phyloP scores from a whole-genome alignment of 2,888 invertebrate genomes.

The Dryocosmus kuriphilus region DNA sequence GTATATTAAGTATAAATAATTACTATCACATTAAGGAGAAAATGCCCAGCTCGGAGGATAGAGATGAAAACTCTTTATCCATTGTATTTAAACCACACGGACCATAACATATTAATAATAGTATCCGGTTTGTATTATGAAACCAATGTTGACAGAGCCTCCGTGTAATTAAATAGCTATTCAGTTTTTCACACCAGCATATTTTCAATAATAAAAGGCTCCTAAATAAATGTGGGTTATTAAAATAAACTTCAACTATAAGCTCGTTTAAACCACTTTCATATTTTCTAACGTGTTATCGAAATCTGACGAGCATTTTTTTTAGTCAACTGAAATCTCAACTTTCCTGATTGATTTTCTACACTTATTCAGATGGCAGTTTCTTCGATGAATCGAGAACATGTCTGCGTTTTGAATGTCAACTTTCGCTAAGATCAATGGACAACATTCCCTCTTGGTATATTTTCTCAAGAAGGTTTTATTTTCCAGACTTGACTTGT shows the following conservation, averaged over 20 bases:
- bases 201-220: neutral
- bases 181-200: neutral
- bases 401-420: slow-evolving; percentile 36
- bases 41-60: slow-evolving; percentile 16
- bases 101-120: slow-evolving; percentile 28
- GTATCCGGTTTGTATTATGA: slow-evolving; percentile 19
- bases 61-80: slow-evolving; percentile 13
- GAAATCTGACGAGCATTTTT: slow-evolving; percentile 4
- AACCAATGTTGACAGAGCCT: slow-evolving; percentile 3
- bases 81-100: neutral
- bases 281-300: slow-evolving; percentile 17
- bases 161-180: neutral
- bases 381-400: slow-evolving; percentile 29
- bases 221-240: neutral
- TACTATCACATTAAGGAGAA: neutral
- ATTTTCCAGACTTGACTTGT: slow-evolving; percentile 16
- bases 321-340: slow-evolving; percentile 1
- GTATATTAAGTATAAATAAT: neutral
- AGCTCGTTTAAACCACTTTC: neutral
- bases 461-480: slow-evolving; percentile 30
- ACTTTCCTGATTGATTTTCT: slow-evolving; percentile 32
- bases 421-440: slow-evolving; percentile 35
- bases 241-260: neutral
- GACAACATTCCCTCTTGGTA: slow-evolving; percentile 28
- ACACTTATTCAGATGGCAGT: slow-evolving; percentile 12